Evolutionary conservation across 1,140 invertebrate species (phyloP), one percentile per base, ranked within the genome.

Genomic region (Psix sp.): DNA sequence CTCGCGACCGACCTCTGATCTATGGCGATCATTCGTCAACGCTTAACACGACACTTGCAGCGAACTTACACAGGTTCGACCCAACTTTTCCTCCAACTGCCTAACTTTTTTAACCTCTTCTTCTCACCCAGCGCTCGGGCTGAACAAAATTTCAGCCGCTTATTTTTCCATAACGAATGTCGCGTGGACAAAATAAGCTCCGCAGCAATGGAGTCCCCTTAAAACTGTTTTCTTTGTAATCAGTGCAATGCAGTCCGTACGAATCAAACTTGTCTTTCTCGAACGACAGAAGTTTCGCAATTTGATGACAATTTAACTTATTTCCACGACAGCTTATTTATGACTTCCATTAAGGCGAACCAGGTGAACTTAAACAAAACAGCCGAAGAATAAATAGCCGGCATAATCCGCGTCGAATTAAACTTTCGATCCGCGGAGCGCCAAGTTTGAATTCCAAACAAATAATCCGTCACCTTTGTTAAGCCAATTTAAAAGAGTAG

Each of bases 11-110:
- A 60, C 62, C 62, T 36, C 51, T 77, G 77, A 79, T 79, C 65
- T 75, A 75, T 67, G 60, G 48, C 72, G 63, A 74, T 75, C 71
- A 74, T 79, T 81, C 74, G 72, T 78, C 79, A 77, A 60, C 42
- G 52, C 49, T 56, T 42, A 54, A 67, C 54, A 49, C 36, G 48
- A 49, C 43, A 24, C 31, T 24, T 10, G 9, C 13, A 43, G 21
- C 16, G 18, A 26, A 1, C 10, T 54, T 36, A 35, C 38, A 13
- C 36, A 38, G 38, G 14, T 38, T 35, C 31, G 26, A n/a, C 35
- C 36, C n/a, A 18, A 54, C 4, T 43, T 45, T 42, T 11, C 17
- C 18, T 21, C 18, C 13, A 24, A 11, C 6, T 20, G 21, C 3
- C 7, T 24, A 24, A 24, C 21, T 24, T 24, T 24, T 24, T 5